phyloP scores from a whole-genome alignment of 2,797 vertebrate species.

The Thalassophryne amazonica region DNA sequence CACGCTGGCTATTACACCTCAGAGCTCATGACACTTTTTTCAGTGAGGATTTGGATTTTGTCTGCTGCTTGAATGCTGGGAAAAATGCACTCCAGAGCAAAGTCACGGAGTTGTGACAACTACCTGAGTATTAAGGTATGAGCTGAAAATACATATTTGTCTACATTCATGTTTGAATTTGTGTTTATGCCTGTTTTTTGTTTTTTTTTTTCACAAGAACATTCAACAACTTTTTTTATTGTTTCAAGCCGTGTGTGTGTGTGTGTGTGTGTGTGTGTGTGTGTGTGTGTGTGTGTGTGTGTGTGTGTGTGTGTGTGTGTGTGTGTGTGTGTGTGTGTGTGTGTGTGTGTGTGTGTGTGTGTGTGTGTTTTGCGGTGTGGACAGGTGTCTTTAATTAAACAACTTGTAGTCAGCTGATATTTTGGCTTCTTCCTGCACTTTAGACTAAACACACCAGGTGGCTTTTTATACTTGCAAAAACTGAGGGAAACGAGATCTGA shows the following conservation, averaged over 20 bases:
- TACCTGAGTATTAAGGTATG: conserved; percentile 84
- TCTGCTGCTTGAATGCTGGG: conserved; percentile 57
- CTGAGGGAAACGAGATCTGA: neutral
- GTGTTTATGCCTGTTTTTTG: neutral
- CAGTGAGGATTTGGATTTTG: conserved; percentile 24
- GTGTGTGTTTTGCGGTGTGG: neutral
- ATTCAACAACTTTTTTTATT: too few species aligned
- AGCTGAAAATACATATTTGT: neutral
- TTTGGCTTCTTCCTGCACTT: conserved; percentile 19
- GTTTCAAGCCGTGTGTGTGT: too few species aligned
- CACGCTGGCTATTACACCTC: conserved; percentile 24
- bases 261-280: too few species aligned
- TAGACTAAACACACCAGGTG: conserved; percentile 34
- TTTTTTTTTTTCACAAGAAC: too few species aligned
- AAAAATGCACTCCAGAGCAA: conserved; percentile 81
- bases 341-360: neutral
- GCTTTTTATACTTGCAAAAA: neutral
- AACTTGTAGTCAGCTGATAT: conserved; percentile 17
- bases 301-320: neutral
- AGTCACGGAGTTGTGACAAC: conserved; percentile 79
- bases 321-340: neutral
- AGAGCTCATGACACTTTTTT: conserved; percentile 37
- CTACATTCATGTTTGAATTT: neutral
- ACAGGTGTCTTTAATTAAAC: conserved; percentile 30
- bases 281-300: neutral